These are phyloP conservation scores for Gavia stellata DNA, from an alignment of 2,113 vertebrate genomes.

Conservation along the genomic window DNA sequence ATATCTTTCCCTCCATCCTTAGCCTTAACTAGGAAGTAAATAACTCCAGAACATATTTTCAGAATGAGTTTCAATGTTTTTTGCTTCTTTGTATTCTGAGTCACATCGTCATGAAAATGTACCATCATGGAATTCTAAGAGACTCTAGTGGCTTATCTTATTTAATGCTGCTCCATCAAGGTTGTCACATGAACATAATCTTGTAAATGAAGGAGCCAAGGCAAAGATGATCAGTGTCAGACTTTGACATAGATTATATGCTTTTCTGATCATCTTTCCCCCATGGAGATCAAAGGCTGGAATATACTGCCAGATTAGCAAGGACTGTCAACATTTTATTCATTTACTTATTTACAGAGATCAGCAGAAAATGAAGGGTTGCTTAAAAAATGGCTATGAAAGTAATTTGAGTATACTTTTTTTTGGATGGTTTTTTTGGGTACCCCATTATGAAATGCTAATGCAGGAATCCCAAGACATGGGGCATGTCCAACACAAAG, in stretches of 20 bases:
- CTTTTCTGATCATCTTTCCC: constrained; percentile 19
- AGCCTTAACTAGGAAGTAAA: not conserved
- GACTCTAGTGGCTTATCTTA: not conserved
- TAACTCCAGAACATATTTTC: not conserved
- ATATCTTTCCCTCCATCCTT: not conserved
- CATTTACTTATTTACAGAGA: not conserved
- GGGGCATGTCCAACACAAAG: not conserved
- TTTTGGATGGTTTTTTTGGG: not conserved
- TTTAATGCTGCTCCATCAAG: constrained; percentile 46
- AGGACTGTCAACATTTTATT: not conserved
- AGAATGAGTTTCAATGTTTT: not conserved
- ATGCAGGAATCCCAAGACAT: not conserved
- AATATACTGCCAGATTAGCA: not conserved
- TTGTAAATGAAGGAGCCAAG: constrained; percentile 9
- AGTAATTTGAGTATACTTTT: not conserved
- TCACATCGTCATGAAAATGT: not conserved
- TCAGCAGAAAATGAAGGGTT: not conserved
- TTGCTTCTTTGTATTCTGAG: not conserved
- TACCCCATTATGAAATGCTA: not conserved
- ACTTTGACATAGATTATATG: not conserved
- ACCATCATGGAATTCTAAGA: not conserved
- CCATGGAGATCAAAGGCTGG: constrained; percentile 21
- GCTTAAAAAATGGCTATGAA: not conserved
- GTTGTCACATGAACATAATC: constrained; percentile 6
- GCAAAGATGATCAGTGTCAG: constrained; percentile 10